Base-by-base conservation (phyloP, 2,797 vertebrate genomes). In the Gymnocypris eckloni region DNA sequence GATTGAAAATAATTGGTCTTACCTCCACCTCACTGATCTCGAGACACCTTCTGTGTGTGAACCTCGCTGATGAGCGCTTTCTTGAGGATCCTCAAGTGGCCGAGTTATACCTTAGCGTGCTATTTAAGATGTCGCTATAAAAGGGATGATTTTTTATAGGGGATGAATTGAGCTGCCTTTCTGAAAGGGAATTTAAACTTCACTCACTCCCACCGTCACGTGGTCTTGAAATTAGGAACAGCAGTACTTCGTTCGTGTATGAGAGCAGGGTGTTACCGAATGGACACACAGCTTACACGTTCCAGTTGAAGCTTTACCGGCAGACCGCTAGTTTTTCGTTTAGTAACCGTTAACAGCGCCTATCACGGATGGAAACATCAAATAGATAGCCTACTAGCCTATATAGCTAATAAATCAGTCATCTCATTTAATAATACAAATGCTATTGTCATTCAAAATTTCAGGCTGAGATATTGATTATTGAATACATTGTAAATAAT, bases 121-220 rank as follows among this genome's bases (percentile, higher is more conserved):
- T 92, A 92, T 88, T 88, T 87, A 90, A 86, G 91, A 90, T 90
- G 91, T 91, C 89, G 90, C 91, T 91, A 93, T 94, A 94, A 93
- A 93, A 92, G 87, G 90, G 91, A 90, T 75, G 86, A 88, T 91
- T 93, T 94, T 95, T 94, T 93, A 92, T 93, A 93, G 94, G 89
- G 82, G 90, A 88, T 91, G 94, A 93, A 94, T 94, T 93, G 92
- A 90, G 92, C 91, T 90, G 88, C 79, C 92, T 93, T 94, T 93
- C 92, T 95, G 93, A 94, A 95, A 94, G 93, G 92, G 94, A 96
- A 95, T 95, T 94, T 95, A 96, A 96, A 94, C 91, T 94, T 86
- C 92, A 95, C 93, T 93, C 95, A 96, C 96, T 95, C 96, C 95
- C 96, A 94, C 94, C 80, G 48, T 97, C 96, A 97, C 96, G 96